A percentile compares a stretch with the other conserved stretches of the same genome.
Conservation (phyloP, 2,797 vertebrate genomes). For the Cercopithecus hamlyni region DNA sequence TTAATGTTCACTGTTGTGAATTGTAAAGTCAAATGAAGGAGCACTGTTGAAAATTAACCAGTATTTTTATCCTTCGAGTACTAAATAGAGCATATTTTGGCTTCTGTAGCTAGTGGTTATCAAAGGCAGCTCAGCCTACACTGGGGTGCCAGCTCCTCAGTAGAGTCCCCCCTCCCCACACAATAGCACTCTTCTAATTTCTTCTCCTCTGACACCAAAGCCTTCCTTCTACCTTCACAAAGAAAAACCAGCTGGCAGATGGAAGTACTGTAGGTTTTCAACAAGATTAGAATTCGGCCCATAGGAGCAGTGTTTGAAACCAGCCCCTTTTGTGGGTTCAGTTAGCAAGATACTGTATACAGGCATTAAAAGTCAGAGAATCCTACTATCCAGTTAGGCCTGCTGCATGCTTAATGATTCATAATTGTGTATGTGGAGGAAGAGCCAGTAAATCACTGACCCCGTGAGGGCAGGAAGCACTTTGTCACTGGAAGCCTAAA, state of each 20-base stretch:
- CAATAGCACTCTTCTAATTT: not conserved
- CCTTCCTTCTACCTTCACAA: conserved; percentile 31
- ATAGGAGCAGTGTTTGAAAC: conserved; percentile 75
- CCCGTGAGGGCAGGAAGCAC: conserved; percentile 76
- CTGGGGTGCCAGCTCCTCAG: conserved; percentile 63
- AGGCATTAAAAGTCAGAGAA: conserved; percentile 73
- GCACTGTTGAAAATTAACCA: conserved; percentile 90
- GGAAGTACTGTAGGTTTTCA: conserved; percentile 70
- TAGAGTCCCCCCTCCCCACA: not conserved
- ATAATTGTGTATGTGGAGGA: conserved; percentile 77
- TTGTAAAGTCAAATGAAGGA: conserved; percentile 91
- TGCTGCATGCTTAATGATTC: conserved; percentile 79
- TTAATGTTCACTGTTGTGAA: conserved; percentile 89
- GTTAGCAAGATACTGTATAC: conserved; percentile 73
- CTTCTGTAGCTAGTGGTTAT: conserved; percentile 84
- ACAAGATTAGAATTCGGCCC: conserved; percentile 71
- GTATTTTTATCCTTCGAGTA: conserved; percentile 88
- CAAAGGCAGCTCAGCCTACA: conserved; percentile 75
- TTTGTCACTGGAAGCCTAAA: conserved; percentile 79
- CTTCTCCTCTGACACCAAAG: conserved; percentile 31
- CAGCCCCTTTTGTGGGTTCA: conserved; percentile 56
- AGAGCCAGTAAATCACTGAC: conserved; percentile 77
- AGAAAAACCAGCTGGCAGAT: conserved; percentile 54
- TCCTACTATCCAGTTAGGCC: conserved; percentile 66
- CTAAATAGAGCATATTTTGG: conserved; percentile 87